These are phyloP conservation scores for Drosophila varians DNA, from an alignment of 1,140 invertebrate species.

Conservation along the genomic window DNA sequence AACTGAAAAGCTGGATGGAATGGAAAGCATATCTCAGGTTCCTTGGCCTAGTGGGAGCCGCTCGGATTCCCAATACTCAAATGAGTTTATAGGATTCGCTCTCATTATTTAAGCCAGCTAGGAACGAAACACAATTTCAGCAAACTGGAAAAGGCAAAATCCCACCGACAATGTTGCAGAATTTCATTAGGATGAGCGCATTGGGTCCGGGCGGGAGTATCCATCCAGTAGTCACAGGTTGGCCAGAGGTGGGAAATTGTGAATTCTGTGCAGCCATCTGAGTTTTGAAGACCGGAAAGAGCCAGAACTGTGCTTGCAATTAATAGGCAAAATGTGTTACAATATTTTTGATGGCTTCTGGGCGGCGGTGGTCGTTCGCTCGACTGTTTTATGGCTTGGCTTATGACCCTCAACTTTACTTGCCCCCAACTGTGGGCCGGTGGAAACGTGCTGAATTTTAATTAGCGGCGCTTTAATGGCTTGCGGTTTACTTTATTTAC, in stretches of 20 bases:
- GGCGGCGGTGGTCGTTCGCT: constrained; percentile 44
- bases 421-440: constrained; percentile 6
- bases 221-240: background rate
- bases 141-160: constrained; percentile 11
- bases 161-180: constrained; percentile 59
- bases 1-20: constrained; percentile 11
- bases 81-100: constrained; percentile 63
- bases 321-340: constrained; percentile 77
- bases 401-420: constrained; percentile 51
- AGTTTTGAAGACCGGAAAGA: constrained; percentile 7
- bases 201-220: constrained; percentile 1
- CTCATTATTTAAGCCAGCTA: constrained; percentile 44
- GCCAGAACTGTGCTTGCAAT: constrained; percentile 37
- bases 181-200: constrained; percentile 53
- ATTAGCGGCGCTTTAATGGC: constrained; percentile 66
- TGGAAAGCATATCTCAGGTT: constrained; percentile 53
- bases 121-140: constrained; percentile 5
- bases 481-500: constrained; percentile 45
- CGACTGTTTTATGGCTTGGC: constrained; percentile 70
- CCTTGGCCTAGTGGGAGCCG: constrained; percentile 15
- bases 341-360: constrained; percentile 75
- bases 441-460: constrained; percentile 73
- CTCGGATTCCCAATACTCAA: constrained; percentile 58
- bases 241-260: constrained; percentile 27
- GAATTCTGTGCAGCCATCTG: constrained; percentile 3